Evolutionary conservation across 2,113 vertebrate genomes (phyloP).

Genomic region (Aplodontia rufa): DNA sequence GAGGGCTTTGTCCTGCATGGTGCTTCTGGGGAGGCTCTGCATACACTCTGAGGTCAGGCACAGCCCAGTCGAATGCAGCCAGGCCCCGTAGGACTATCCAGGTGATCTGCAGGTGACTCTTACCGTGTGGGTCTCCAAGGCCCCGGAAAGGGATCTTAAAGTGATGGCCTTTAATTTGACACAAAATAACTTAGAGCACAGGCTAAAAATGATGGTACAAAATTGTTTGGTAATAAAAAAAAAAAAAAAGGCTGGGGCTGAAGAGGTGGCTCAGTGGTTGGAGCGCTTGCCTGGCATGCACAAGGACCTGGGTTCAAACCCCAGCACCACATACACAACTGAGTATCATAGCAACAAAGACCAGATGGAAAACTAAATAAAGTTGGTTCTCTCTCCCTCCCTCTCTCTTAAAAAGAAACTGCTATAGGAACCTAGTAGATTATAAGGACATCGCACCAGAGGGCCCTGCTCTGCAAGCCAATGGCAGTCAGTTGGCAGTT

Average conservation of each 20-base stretch:
- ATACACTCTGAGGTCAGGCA: rapidly evolving
- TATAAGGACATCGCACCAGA: background rate
- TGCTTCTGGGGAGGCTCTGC: too few relatives aligned
- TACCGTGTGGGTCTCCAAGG: background rate
- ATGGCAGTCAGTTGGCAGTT: rapidly evolving
- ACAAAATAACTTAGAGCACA: background rate
- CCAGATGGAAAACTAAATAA: too few relatives aligned
- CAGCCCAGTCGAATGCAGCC: rapidly evolving
- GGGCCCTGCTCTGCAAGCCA: rapidly evolving
- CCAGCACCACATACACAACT: too few relatives aligned
- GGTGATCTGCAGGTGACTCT: rapidly evolving
- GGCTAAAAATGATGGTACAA: background rate
- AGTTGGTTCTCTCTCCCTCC: too few relatives aligned
- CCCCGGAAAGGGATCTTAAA: background rate
- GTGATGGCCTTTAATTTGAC: background rate
- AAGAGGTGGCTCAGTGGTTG: too few relatives aligned
- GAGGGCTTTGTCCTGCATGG: background rate
- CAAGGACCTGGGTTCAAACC: too few relatives aligned
- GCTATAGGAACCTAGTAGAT: background rate
- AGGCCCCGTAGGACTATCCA: rapidly evolving
- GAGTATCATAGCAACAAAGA: too few relatives aligned
- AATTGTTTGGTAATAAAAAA: background rate
- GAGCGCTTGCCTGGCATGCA: too few relatives aligned
- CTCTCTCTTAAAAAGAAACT: background rate
- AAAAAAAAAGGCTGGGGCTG: too few relatives aligned